Percentiles rank a stretch among this genome's conserved stretches.
Conservation (phyloP, 2,888 invertebrate genomes). For the Tridacna gigas region DNA sequence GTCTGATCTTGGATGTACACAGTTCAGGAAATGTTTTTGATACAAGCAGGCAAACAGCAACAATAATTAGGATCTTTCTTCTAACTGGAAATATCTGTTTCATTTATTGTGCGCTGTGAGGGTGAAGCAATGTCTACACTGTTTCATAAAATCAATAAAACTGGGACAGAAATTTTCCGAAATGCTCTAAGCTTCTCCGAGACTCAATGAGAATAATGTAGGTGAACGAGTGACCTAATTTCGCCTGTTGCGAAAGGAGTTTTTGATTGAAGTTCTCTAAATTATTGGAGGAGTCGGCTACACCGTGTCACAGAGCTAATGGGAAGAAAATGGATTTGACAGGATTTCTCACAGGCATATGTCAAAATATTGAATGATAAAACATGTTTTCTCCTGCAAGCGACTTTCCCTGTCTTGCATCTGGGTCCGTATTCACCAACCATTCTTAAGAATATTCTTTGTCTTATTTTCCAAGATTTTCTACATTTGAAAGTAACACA, state of each 20-base stretch:
- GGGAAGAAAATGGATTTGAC: conserved; percentile 9
- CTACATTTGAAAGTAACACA: too few species aligned
- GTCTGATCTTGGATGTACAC: not conserved
- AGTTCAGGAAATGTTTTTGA: not conserved
- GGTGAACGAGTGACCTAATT: conserved; percentile 16
- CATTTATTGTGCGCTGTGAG: too few species aligned
- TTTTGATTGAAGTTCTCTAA: conserved; percentile 18
- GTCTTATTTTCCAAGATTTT: too few species aligned
- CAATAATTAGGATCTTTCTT: too few species aligned
- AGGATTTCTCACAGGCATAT: not conserved
- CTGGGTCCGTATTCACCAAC: too few species aligned
- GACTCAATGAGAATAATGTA: conserved; percentile 11
- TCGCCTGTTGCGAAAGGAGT: conserved; percentile 7
- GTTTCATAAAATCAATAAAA: conserved; percentile 14
- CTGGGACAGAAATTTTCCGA: conserved; percentile 13
- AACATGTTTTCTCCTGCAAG: too few species aligned
- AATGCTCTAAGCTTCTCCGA: not conserved
- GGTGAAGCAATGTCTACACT: not conserved
- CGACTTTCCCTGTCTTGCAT: too few species aligned
- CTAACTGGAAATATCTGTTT: too few species aligned
- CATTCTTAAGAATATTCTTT: too few species aligned
- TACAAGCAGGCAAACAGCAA: too few species aligned
- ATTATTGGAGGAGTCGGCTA: conserved; percentile 11
- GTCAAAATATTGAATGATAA: too few species aligned
- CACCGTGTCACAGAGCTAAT: conserved; percentile 1